Base-by-base conservation (phyloP, 2,797 vertebrate genomes). In the Gambelia wislizenii region DNA sequence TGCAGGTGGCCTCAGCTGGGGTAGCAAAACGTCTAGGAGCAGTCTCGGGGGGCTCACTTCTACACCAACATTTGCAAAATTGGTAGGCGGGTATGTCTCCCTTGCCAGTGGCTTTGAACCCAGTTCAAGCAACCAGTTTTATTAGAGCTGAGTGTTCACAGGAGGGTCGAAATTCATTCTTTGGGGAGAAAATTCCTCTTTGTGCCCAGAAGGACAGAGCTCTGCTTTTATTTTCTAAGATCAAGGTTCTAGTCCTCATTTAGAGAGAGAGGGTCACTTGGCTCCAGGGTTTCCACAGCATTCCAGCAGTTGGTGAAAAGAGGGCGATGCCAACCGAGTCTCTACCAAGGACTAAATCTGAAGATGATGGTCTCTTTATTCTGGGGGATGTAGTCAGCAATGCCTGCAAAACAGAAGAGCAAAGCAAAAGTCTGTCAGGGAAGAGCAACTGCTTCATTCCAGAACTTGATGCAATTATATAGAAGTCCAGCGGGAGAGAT, bases 361-460 rank as follows among this genome's bases (percentile, higher is more conserved):
- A 99, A 96, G 90, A 96, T 96, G 86, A 99, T 97, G 77, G 91
- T 97, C 90, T 98, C 98, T 87, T 94, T 76, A 0, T 87, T 47
- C 1, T 92, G 67, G 27, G 98, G 98, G 95, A 94, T 98, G 95
- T 97, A 99, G 88, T 99, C 98, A 0, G 90, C 92, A 0, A 99
- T 91, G 52, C 98, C 98, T 99, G 92, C 27, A 10, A 91, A 92
- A 93, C 44, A 54, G 95, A n/a, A 64, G 22, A 1, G 44, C 0
- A 36, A 18, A 22, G 33, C 13, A 25, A 0, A n/a, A 52, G n/a
- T 18, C 14, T 25, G 47, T n/a, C 0, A 52, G 36, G 12, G 9
- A 0, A 0, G 12, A 33, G 42, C 59, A 54, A 10, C 4, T 13
- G 27, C 18, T 13, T 39, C 30, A 3, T 27, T 39, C 67, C n/a